Percentiles rank a stretch among this genome's conserved stretches.
Conservation (phyloP, 2,888 invertebrate genomes). For the Ecliptopera silaceata region DNA sequence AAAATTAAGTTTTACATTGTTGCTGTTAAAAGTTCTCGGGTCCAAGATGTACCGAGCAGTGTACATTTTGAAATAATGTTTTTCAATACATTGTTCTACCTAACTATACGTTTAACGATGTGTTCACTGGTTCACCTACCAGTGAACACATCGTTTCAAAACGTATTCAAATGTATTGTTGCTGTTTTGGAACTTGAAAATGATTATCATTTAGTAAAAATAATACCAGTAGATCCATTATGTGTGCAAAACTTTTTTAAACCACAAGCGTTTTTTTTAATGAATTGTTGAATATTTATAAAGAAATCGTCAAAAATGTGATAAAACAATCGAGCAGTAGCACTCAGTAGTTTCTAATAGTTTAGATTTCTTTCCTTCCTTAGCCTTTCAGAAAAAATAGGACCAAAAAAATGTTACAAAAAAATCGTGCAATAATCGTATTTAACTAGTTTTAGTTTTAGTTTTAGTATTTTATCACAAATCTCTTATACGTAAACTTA, state of each 20-base stretch:
- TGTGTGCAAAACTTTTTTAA: constrained; percentile 24
- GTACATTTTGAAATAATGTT: constrained; percentile 51
- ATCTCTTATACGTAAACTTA: constrained; percentile 59
- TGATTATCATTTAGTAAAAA: constrained; percentile 23
- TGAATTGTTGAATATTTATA: constrained; percentile 31
- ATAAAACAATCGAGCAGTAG: constrained; percentile 50
- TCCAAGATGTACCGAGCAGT: constrained; percentile 66
- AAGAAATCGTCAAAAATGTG: constrained; percentile 59
- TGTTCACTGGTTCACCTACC: too few relatives aligned
- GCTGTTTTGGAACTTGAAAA: constrained; percentile 35
- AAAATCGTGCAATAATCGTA: constrained; percentile 41
- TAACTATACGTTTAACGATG: too few relatives aligned
- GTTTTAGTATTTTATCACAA: too few relatives aligned
- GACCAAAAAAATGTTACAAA: constrained; percentile 49
- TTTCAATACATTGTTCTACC: too few relatives aligned
- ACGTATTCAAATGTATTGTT: constrained; percentile 42
- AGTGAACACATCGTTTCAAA: constrained; percentile 34
- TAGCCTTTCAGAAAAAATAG: constrained; percentile 46
- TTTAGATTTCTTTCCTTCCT: constrained; percentile 39
- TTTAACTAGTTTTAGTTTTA: constrained; percentile 43
- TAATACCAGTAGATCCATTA: constrained; percentile 5
- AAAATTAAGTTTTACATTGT: constrained; percentile 70
- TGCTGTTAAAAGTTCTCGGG: constrained; percentile 73
- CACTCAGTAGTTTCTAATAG: constrained; percentile 42
- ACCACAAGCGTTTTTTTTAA: constrained; percentile 14